Evolutionary conservation across 2,113 vertebrate species (phyloP).

Genomic region (Trichechus manatus): DNA sequence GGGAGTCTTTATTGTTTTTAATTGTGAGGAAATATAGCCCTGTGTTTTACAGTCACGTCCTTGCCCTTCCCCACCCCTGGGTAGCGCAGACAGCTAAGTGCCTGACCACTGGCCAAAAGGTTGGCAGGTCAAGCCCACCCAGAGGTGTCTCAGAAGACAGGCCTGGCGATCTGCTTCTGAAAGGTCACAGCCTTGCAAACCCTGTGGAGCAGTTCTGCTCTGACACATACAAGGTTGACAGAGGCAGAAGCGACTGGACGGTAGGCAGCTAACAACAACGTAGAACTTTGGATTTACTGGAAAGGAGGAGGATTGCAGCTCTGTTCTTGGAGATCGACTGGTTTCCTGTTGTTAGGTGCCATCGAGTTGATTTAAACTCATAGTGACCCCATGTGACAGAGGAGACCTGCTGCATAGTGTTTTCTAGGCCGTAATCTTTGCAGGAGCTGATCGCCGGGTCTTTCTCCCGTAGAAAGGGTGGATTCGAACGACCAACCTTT

Average conservation of each 20-base stretch:
- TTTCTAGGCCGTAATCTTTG: not conserved
- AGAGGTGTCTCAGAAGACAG: too few species aligned
- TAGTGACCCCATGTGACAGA: too few species aligned
- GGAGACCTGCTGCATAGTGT: not conserved
- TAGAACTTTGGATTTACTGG: not conserved
- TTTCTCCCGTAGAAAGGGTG: not conserved
- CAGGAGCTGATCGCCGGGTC: not conserved
- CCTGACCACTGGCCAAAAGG: too few species aligned
- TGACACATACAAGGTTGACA: too few species aligned
- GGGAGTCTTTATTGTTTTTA: not conserved
- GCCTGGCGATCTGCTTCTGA: too few species aligned
- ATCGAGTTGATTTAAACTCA: too few species aligned
- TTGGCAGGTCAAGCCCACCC: too few species aligned
- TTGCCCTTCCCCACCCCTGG: not conserved
- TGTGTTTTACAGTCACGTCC: not conserved
- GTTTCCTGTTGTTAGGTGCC: not conserved
- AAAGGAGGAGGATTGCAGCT: not conserved
- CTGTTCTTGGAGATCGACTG: not conserved
- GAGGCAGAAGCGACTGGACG: too few species aligned
- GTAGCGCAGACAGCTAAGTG: too few species aligned
- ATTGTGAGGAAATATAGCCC: not conserved
- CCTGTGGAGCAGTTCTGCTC: too few species aligned
- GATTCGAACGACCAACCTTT: not conserved
- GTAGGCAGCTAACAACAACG: not conserved
- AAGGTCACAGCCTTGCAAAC: too few species aligned